Base-by-base conservation (phyloP, 2,888 invertebrate species). In the Drosophila melanocephala region DNA sequence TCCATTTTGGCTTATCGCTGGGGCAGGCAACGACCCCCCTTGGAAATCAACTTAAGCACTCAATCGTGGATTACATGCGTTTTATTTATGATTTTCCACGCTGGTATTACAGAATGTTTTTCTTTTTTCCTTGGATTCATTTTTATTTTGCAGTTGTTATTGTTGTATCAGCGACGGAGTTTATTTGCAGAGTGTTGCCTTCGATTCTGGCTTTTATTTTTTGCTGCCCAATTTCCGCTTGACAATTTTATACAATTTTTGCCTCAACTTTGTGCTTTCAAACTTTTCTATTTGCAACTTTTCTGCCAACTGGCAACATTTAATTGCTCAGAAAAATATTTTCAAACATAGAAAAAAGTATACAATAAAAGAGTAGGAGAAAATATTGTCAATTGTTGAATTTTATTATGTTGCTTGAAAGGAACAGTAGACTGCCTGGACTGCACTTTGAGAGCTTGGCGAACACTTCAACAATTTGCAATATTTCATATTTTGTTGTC, bases 241-340 rank as follows among this genome's bases (percentile, higher is more conserved):
- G 82, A 89, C 84, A 75, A 77, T 81, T 78, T 78, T 69, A 33
- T 64, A 77, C 51, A 66, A 74, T 77, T 88, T 75, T 73, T 65
- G 52, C 63, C 72, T 63, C 66, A 85, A 88, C 88, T 88, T 88
- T 77, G 56, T 44, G 78, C 57, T 72, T 47, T 64, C 56, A 70
- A 90, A 90, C 77, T 90, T 90, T 90, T 75, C 86, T 64, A 73
- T 76, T 80, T 50, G 57, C 71, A 86, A 86, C 90, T 86, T 89
- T 87, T 74, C 61, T 71, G 69, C 68, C 75, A 89, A 91, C 88
- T 85, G 83, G 87, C 75, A 88, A 88, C 79, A 91, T 90, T 92
- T 91, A 91, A 91, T 91, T 91, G 91, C 91, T 90, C 91, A 84
- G 87, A 91, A 92, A 91, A 91, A 83, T 83, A 90, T 86, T 88